A percentile compares a stretch with the other conserved stretches of the same genome.
These are phyloP conservation scores for Cuniculus paca DNA, from an alignment of 2,797 vertebrate species.

Conservation along the genomic window DNA sequence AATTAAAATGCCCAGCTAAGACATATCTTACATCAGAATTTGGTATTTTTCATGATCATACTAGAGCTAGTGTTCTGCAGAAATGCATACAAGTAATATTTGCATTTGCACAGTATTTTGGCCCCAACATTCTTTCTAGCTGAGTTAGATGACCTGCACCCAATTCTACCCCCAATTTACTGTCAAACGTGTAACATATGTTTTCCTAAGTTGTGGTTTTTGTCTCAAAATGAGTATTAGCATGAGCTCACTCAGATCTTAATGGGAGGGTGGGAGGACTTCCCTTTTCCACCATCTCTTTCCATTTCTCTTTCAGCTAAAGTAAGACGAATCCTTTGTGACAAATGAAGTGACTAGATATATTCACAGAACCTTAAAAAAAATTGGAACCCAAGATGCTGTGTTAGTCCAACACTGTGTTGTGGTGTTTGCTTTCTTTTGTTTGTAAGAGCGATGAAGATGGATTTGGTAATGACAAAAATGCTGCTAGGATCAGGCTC, in stretches of 20 bases:
- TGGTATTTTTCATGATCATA: too few relatives aligned
- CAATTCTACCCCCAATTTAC: too few relatives aligned
- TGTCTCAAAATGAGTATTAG: too few relatives aligned
- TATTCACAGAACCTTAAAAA: conserved; percentile 86
- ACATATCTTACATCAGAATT: too few relatives aligned
- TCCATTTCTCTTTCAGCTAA: conserved; percentile 83
- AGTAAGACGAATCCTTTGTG: conserved; percentile 86
- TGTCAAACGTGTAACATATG: too few relatives aligned
- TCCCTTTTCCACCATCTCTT: conserved; percentile 60
- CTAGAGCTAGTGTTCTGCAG: too few relatives aligned
- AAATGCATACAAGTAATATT: too few relatives aligned
- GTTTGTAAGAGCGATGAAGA: neutral
- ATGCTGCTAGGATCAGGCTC: neutral
- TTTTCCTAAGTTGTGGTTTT: too few relatives aligned
- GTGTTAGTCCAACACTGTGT: conserved; percentile 73
- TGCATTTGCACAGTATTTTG: too few relatives aligned
- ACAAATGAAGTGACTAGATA: conserved; percentile 86
- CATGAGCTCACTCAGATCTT: neutral
- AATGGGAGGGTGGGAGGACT: neutral
- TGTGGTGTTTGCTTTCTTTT: neutral
- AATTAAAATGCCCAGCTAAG: too few relatives aligned
- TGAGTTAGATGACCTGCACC: too few relatives aligned
- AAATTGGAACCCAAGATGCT: conserved; percentile 90
- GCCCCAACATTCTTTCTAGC: too few relatives aligned
- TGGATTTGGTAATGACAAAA: neutral